Conservation (phyloP, 2,113 vertebrate species). For the Plecotus auritus region DNA sequence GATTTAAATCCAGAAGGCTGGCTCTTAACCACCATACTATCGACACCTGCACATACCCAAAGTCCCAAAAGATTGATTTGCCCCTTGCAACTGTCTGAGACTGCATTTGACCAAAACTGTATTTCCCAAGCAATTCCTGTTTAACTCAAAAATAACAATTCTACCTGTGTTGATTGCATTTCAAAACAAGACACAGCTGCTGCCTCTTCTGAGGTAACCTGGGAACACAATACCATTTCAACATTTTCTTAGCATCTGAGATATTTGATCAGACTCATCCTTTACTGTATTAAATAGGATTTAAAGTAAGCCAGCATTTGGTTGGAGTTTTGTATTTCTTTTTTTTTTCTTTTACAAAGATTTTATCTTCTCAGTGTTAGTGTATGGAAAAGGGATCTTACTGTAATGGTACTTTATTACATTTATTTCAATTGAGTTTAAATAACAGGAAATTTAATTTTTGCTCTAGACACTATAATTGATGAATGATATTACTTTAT, state of each 20-base stretch:
- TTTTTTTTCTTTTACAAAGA: conserved; percentile 5
- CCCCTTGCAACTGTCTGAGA: neutral
- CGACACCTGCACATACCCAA: neutral
- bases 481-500: neutral
- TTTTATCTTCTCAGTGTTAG: neutral
- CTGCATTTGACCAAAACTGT: neutral
- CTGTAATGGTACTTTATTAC: neutral
- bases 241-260: neutral
- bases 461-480: neutral
- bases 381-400: neutral
- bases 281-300: neutral
- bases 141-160: neutral
- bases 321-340: neutral
- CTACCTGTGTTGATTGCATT: neutral
- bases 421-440: conserved; percentile 30
- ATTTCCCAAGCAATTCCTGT: neutral
- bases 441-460: conserved; percentile 38
- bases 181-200: neutral
- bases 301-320: neutral
- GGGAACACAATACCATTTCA: neutral
- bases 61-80: neutral
- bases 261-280: neutral
- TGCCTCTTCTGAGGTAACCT: neutral
- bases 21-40: neutral
- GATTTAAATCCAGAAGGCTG: neutral